Evolutionary conservation across 1,140 invertebrate genomes (phyloP), one percentile per base, ranked within the genome.

Genomic region (Diorhabda elongata): DNA sequence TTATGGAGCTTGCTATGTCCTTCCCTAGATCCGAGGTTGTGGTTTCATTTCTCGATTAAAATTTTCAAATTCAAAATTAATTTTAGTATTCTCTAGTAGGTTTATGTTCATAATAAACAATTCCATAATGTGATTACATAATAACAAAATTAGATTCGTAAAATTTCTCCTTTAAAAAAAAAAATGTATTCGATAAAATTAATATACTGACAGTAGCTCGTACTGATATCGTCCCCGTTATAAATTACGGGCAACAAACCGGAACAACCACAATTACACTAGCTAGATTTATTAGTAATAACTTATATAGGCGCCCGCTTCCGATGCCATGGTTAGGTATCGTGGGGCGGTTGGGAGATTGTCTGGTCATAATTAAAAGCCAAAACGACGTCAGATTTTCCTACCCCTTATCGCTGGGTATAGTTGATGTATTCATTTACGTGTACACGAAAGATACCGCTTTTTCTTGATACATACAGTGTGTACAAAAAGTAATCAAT

Each of bases 201-300:
- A 52, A 52, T 52, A 52, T 52, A 52, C 6, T n/a, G 47, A 52
- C 6, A n/a, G 4, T 3, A n/a, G 47, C 4, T 6, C 47, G 47
- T 52, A 64, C 57, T 56, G 69, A 44, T 73, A 70, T 71, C 69
- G 64, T 44, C 64, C 44, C 56, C 56, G 60, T 64, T 43, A 74
- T 75, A 75, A 75, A 75, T 75, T 72, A 71, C 67, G 72, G 66
- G 26, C 69, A 72, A 65, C 74, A 73, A 58, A 72, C 72, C 74
- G 72, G 70, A 72, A 74, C 70, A 47, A 64, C 67, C 72, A 73
- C 72, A 75, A 75, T 75, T 75, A 74, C 70, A 73, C 74, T 66
- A 66, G 66, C 68, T 52, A 74, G 72, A 75, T 75, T 75, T 75
- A 75, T 75, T 75, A 71, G 74, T 75, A 72, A 75, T 75, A 75